These are phyloP conservation scores for Chrysina gloriosa DNA, from an alignment of 2,888 invertebrate genomes.

Conservation along the genomic window DNA sequence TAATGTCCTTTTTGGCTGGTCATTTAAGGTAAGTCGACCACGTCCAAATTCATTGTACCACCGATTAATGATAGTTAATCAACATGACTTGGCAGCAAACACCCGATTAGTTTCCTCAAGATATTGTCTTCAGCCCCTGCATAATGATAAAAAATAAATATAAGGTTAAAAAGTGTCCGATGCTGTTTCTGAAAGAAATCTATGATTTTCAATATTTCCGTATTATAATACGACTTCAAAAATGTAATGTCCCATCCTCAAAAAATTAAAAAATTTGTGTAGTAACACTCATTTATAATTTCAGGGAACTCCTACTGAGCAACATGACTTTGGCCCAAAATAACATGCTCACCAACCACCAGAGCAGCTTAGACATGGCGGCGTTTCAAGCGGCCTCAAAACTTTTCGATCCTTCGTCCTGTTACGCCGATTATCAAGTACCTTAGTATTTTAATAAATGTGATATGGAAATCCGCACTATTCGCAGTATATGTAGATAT, in stretches of 20 bases:
- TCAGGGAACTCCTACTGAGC: constrained; percentile 61
- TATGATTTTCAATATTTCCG: not conserved
- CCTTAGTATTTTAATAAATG: constrained; percentile 42
- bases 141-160: too few species aligned
- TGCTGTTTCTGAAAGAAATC: not conserved
- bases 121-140: too few species aligned
- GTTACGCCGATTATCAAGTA: constrained; percentile 62
- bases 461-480: constrained; percentile 22
- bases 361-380: constrained; percentile 61
- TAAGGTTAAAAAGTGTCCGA: too few species aligned
- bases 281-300: constrained; percentile 48
- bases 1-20: too few species aligned
- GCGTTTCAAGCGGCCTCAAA: constrained; percentile 63
- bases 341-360: constrained; percentile 55
- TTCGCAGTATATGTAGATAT: constrained; percentile 21
- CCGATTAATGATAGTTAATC: too few species aligned
- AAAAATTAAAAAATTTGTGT: too few species aligned
- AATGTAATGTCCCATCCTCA: too few species aligned
- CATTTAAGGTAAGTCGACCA: too few species aligned
- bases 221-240: too few species aligned
- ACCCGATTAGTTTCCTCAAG: too few species aligned
- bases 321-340: constrained; percentile 60
- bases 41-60: too few species aligned
- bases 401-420: constrained; percentile 61
- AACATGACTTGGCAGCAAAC: too few species aligned